Conservation (phyloP, 2,113 vertebrate genomes). For the Tupaia tana region DNA sequence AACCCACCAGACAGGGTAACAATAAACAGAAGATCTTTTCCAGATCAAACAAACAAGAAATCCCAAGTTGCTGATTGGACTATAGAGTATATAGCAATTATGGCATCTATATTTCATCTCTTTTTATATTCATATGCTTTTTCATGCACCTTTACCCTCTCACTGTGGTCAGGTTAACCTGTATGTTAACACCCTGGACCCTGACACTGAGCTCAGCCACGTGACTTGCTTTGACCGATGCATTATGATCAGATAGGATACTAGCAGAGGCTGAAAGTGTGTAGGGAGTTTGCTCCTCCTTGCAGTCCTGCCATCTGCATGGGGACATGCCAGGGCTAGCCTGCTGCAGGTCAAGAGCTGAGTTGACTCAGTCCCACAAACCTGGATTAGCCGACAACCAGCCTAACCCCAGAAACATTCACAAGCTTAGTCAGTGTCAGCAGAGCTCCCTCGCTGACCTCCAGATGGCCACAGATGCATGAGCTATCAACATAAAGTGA, state of each 20-base stretch:
- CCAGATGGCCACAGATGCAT: not conserved
- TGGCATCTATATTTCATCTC: not conserved
- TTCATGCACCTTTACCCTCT: not conserved
- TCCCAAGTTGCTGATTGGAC: conserved; percentile 1
- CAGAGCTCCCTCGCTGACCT: not conserved
- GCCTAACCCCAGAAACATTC: not conserved
- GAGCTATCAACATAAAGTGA: not conserved
- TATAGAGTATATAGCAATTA: not conserved
- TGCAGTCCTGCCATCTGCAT: not conserved
- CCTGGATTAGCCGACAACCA: not conserved
- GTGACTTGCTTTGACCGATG: not conserved
- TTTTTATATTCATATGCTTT: not conserved
- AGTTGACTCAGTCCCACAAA: not conserved
- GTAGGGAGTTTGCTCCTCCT: not conserved
- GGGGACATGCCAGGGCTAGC: rapidly evolving
- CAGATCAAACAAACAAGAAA: not conserved
- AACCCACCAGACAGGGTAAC: not conserved
- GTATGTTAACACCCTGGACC: not conserved
- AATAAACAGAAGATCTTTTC: not conserved
- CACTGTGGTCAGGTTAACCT: not conserved
- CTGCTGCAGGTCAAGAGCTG: not conserved
- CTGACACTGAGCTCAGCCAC: not conserved
- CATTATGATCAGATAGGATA: not conserved
- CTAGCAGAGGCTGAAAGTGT: not conserved
- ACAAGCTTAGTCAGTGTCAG: not conserved